Evolutionary conservation across 64 coral and sea anemone genomes (phyloP), one percentile per base, ranked within the genome.

Genomic region (Actinia tenebrosa): DNA sequence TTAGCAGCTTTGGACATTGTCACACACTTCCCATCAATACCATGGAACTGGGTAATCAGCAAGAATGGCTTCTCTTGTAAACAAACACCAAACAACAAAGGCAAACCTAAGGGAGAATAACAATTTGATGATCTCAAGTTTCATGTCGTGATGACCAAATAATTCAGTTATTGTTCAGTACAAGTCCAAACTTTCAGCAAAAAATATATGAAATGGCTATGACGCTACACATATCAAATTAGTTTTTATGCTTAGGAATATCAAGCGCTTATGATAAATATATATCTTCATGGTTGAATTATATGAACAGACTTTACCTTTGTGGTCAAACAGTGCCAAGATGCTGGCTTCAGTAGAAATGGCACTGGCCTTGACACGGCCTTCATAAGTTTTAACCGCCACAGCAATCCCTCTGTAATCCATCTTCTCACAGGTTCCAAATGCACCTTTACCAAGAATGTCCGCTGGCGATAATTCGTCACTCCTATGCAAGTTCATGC

Each of bases 41-140:
- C 89, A 86, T 90, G 66, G 61, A 85, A 90, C 44, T 90, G 80
- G 44, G 89, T 90, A 16, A 90, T 80, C 45, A 90, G 7, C 16
- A 84, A 18, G 45, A 37, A 90, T 25, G 89, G 89, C 11, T 77
- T 90, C 2, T 50, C 13, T 77, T 60, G 15, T 71, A 56, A 54
- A 77, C 66, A 64, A 26, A 71, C n/a, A 58, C 89, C 82, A 90
- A 90, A 86, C 63, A 90, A 30, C 54, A 90, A 52, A 43, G 89
- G 89, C n/a, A 90, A 77, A 90, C 89, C 82, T 90, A 20, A 19
- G 26, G 19, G 43, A 84, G 71, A 84, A 15, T 75, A 71, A 17
- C 15, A 45, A 30, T 56, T 37, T 37, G 30, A 37, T 37, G 30
- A 37, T 37, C 30, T 37, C 30, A 37, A 37, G 30, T 37, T 37